Evolutionary conservation across 1,140 invertebrate genomes (phyloP).

Genomic region (Tetragonula clypearis): DNA sequence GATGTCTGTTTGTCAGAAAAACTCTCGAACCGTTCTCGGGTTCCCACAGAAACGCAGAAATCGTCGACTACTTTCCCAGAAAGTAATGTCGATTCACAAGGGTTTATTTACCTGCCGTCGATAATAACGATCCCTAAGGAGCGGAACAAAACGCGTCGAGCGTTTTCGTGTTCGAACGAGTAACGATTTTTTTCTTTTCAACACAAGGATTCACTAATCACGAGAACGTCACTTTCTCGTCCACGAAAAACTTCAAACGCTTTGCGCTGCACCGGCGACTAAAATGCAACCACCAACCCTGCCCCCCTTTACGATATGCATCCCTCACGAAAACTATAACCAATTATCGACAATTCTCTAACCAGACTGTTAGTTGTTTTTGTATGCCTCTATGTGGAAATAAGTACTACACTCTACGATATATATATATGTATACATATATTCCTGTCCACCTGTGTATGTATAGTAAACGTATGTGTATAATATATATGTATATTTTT

Average conservation of each 20-base stretch:
- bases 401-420: slow-evolving; percentile 32
- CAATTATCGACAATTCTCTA: slow-evolving; percentile 14
- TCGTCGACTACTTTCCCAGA: no score
- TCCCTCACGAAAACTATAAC: background rate
- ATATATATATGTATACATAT: no score
- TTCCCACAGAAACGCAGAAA: no score
- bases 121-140: no score
- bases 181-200: background rate
- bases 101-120: no score
- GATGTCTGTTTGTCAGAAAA: no score
- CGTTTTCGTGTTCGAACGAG: background rate
- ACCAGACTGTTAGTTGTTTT: slow-evolving; percentile 8
- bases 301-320: no score
- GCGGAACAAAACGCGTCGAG: background rate
- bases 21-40: no score
- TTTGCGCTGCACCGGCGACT: slow-evolving; percentile 1
- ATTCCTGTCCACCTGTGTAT: slow-evolving; percentile 46
- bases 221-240: background rate
- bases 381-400: slow-evolving; percentile 37
- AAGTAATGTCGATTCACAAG: no score
- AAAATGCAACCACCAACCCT: background rate
- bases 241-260: background rate
- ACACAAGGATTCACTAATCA: background rate
- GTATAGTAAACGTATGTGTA: slow-evolving; percentile 53
- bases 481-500: slow-evolving; percentile 45